Percentiles rank a stretch among this genome's conserved stretches.
Evolutionary conservation across 1,140 invertebrate genomes (phyloP).

Genomic region (Ooceraea biroi): DNA sequence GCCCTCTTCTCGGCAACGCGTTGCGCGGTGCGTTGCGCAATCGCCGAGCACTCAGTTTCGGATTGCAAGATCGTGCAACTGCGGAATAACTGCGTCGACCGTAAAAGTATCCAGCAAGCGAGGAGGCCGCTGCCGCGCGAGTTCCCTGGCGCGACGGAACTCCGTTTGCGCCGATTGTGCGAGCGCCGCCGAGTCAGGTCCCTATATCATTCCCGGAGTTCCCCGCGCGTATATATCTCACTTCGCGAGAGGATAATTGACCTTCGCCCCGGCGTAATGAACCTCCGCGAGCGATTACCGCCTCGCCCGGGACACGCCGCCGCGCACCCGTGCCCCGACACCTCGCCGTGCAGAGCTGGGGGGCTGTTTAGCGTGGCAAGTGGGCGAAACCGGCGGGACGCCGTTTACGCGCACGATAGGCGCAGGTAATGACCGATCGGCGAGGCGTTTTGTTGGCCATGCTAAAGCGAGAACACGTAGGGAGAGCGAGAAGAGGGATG

Average conservation of each 20-base stretch:
- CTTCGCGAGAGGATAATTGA: slow-evolving; percentile 60
- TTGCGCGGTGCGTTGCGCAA: no score
- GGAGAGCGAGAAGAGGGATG: no score
- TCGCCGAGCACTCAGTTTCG: no score
- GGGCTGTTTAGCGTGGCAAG: slow-evolving; percentile 66
- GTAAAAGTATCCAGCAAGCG: no score
- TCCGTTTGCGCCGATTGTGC: slow-evolving; percentile 21
- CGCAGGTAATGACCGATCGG: slow-evolving; percentile 78
- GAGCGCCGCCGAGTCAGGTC: slow-evolving; percentile 4
- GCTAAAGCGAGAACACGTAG: slow-evolving; percentile 80
- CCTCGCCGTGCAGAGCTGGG: slow-evolving; percentile 22
- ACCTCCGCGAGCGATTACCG: slow-evolving; percentile 45
- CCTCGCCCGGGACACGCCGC: slow-evolving; percentile 35
- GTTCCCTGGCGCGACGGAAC: not conserved
- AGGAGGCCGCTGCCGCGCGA: not conserved
- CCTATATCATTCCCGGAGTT: slow-evolving; percentile 42
- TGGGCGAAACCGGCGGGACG: slow-evolving; percentile 77
- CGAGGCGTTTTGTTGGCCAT: slow-evolving; percentile 80
- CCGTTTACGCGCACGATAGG: slow-evolving; percentile 83
- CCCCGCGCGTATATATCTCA: slow-evolving; percentile 27
- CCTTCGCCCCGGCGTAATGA: slow-evolving; percentile 49
- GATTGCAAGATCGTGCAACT: no score
- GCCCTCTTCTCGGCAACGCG: no score
- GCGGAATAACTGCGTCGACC: no score
- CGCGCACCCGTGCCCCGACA: slow-evolving; percentile 47